These are phyloP conservation scores for Drosophila grimshawi DNA, from an alignment of 1,140 invertebrate species.

Conservation along the genomic window DNA sequence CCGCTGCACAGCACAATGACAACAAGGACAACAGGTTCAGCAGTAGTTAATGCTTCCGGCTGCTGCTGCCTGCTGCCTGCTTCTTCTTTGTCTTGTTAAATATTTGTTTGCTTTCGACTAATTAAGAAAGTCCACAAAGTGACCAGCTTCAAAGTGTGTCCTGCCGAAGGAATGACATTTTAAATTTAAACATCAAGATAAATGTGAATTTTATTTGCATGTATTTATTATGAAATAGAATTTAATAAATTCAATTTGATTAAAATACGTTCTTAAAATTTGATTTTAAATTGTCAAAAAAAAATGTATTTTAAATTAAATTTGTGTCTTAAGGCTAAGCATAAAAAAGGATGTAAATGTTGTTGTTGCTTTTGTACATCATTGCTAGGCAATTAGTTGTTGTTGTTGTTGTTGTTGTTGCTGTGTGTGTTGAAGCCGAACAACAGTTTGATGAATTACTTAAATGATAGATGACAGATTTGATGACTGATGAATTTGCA, in stretches of 20 bases:
- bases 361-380: not conserved
- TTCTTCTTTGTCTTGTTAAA: slow-evolving; percentile 4
- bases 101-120: slow-evolving; percentile 32
- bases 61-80: not conserved
- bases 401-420: no score
- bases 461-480: not conserved
- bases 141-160: not conserved
- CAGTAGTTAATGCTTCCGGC: not conserved
- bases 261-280: slow-evolving; percentile 29
- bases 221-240: slow-evolving; percentile 12
- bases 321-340: slow-evolving; percentile 9
- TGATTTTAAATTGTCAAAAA: slow-evolving; percentile 31
- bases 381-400: slow-evolving; percentile 18
- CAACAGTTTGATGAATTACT: not conserved
- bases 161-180: not conserved
- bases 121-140: slow-evolving; percentile 33
- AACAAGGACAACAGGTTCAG: slow-evolving; percentile 7
- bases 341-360: slow-evolving; percentile 1
- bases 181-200: slow-evolving; percentile 2
- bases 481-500: not conserved
- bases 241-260: slow-evolving; percentile 23
- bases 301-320: not conserved
- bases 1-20: not conserved
- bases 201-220: slow-evolving; percentile 1
- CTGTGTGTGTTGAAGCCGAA: not conserved